Conservation (phyloP, 2,797 vertebrate species). For the Garrulus glandarius region DNA sequence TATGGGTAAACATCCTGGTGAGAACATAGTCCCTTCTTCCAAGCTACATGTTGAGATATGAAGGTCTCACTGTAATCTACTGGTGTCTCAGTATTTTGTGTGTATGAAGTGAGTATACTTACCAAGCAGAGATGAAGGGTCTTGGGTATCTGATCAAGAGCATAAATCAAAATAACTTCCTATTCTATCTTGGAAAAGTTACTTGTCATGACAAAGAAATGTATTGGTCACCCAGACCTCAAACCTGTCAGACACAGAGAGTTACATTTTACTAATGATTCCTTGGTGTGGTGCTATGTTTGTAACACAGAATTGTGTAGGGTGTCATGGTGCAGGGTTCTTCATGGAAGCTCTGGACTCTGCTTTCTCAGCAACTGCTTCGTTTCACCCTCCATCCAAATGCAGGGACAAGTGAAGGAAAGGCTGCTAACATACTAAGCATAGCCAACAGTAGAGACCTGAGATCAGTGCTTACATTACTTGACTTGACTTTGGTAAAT, state of each 20-base stretch:
- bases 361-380: neutral
- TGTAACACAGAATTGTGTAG: fast-evolving
- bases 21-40: neutral
- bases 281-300: neutral
- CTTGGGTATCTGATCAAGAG: neutral
- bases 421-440: neutral
- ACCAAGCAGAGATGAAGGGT: neutral
- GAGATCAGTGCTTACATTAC: neutral
- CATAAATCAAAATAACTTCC: neutral
- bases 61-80: neutral
- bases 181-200: neutral
- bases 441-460: neutral
- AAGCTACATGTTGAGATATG: neutral
- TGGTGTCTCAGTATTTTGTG: neutral
- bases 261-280: neutral
- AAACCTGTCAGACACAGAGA: neutral
- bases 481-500: neutral
- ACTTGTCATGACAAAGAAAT: neutral
- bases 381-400: neutral
- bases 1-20: neutral
- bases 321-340: fast-evolving
- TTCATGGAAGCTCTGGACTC: neutral
- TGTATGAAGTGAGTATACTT: neutral
- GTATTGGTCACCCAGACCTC: neutral
- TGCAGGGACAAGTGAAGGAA: neutral